Evolutionary conservation across 2,888 invertebrate species (phyloP).

Genomic region (Caradrina kadenii): DNA sequence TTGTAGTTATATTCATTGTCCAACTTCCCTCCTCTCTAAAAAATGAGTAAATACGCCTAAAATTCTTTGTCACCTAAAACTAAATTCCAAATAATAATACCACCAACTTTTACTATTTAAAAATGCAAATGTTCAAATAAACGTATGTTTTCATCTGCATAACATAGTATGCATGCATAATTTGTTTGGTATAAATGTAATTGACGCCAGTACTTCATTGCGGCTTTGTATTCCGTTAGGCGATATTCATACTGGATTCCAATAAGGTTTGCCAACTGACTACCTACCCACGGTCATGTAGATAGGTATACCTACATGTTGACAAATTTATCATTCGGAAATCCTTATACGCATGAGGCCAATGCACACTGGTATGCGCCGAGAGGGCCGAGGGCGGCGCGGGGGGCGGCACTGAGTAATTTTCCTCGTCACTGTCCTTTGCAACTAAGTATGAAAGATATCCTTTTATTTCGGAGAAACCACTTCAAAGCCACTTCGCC

Average conservation of each 20-base stretch:
- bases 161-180: constrained; percentile 5
- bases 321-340: constrained; percentile 60
- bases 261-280: constrained; percentile 32
- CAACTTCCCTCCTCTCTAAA: background rate
- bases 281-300: constrained; percentile 12
- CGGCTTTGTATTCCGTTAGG: constrained; percentile 18
- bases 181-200: background rate
- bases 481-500: constrained; percentile 7
- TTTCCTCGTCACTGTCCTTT: constrained; percentile 73
- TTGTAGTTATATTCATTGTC: background rate
- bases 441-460: constrained; percentile 39
- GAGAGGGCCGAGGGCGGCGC: constrained; percentile 46
- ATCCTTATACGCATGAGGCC: constrained; percentile 57
- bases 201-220: constrained; percentile 15
- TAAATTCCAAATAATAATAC: background rate
- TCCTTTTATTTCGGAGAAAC: constrained; percentile 44
- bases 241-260: constrained; percentile 42
- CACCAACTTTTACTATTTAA: background rate
- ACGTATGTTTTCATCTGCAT: constrained; percentile 1
- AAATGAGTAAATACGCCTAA: background rate
- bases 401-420: constrained; percentile 62
- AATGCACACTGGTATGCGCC: constrained; percentile 53
- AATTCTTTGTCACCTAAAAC: background rate
- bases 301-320: constrained; percentile 25
- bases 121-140: constrained; percentile 1